A percentile compares a stretch with the other conserved stretches of the same genome.
Conservation (phyloP, 2,888 invertebrate genomes). For the Xestia xanthographa region DNA sequence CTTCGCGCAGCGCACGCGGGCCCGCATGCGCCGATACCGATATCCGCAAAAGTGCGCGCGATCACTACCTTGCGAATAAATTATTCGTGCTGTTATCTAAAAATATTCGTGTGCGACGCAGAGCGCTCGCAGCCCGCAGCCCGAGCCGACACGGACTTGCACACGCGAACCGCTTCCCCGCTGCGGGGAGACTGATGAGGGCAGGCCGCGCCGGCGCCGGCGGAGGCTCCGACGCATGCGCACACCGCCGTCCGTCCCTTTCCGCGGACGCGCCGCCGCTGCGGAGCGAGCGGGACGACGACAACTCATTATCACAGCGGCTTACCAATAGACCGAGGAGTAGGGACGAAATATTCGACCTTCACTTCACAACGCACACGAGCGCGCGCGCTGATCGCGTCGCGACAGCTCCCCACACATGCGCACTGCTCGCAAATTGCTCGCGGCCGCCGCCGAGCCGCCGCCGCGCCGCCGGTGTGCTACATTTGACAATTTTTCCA, state of each 20-base stretch:
- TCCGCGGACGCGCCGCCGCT: slow-evolving; percentile 71
- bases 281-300: slow-evolving; percentile 84
- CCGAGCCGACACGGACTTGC: slow-evolving; percentile 82
- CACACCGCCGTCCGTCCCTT: slow-evolving; percentile 84
- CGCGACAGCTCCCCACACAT: slow-evolving; percentile 82
- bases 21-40: slow-evolving; percentile 86
- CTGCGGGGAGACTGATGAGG: slow-evolving; percentile 90
- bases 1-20: slow-evolving; percentile 75
- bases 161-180: slow-evolving; percentile 89
- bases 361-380: slow-evolving; percentile 89
- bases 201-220: slow-evolving; percentile 89
- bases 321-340: slow-evolving; percentile 90
- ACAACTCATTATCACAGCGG: slow-evolving; percentile 87
- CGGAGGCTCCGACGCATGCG: slow-evolving; percentile 88
- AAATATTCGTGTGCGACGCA: slow-evolving; percentile 89
- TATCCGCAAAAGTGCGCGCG: slow-evolving; percentile 88
- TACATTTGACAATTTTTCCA: slow-evolving; percentile 90
- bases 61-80: slow-evolving; percentile 89
- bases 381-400: slow-evolving; percentile 79
- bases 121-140: slow-evolving; percentile 80
- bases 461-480: slow-evolving; percentile 81
- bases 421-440: slow-evolving; percentile 81
- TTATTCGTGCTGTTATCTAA: slow-evolving; percentile 90
- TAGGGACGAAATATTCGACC: slow-evolving; percentile 90
- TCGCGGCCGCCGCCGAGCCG: slow-evolving; percentile 75